These are phyloP conservation scores for Rhadina sibilatrix DNA, from an alignment of 2,113 vertebrate genomes.

Conservation along the genomic window DNA sequence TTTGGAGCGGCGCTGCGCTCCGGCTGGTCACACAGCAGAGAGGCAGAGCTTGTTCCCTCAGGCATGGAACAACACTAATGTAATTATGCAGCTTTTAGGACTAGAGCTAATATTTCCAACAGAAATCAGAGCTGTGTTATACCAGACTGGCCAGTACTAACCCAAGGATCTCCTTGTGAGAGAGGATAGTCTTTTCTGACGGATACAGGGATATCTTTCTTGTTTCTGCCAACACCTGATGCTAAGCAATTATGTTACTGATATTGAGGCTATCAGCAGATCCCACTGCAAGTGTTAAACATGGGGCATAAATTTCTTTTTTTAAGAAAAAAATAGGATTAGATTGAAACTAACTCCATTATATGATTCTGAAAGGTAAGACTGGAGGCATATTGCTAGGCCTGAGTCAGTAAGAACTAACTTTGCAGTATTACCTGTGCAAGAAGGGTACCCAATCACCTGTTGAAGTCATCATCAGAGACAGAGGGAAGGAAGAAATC, in stretches of 20 bases:
- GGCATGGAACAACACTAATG: constrained; percentile 15
- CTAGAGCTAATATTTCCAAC: constrained; percentile 26
- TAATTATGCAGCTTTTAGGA: constrained; percentile 42
- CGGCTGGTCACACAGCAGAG: neutral
- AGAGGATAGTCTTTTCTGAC: neutral
- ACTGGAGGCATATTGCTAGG: neutral
- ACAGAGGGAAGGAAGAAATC: neutral
- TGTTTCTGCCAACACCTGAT: neutral
- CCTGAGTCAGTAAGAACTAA: neutral
- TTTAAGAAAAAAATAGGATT: neutral
- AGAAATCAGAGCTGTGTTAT: neutral
- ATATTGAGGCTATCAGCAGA: neutral
- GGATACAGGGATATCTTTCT: neutral
- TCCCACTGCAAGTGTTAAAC: neutral
- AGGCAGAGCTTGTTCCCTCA: constrained; percentile 17
- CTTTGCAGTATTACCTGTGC: neutral
- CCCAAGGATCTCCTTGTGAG: neutral
- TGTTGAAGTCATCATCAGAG: neutral
- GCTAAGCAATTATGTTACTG: neutral
- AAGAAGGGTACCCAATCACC: neutral
- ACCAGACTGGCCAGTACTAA: neutral
- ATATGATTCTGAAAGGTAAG: neutral
- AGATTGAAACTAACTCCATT: neutral
- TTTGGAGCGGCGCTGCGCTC: rapidly evolving
- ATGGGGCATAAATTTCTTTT: neutral